Conservation (phyloP, 2,113 vertebrate species). For the Calypte anna region DNA sequence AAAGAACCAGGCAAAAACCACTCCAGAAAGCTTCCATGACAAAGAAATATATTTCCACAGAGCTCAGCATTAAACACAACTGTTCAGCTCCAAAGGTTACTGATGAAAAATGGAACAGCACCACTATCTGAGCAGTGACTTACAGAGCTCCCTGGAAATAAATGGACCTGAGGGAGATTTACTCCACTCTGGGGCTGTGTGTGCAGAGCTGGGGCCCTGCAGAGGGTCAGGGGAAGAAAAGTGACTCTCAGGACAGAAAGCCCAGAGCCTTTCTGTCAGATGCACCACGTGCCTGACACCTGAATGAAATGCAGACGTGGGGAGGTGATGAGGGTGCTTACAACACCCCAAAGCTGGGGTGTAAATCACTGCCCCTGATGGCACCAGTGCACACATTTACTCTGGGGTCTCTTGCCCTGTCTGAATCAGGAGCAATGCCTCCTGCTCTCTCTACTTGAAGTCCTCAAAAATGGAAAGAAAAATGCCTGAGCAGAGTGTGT, state of each 20-base stretch:
- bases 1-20: neutral
- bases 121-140: neutral
- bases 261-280: neutral
- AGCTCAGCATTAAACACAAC: neutral
- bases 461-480: neutral
- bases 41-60: neutral
- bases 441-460: neutral
- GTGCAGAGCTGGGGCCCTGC: neutral
- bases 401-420: neutral
- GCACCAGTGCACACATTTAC: rapidly evolving
- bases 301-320: neutral
- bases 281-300: neutral
- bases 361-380: neutral
- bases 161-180: neutral
- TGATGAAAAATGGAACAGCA: neutral
- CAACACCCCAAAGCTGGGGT: neutral
- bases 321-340: too few species aligned
- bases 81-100: slow-evolving; percentile 23
- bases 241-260: neutral
- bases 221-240: neutral
- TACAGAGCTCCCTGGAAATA: neutral
- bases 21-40: neutral
- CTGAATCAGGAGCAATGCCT: neutral
- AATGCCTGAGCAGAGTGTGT: neutral
- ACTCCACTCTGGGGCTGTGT: neutral